Conservation (phyloP, 2,113 vertebrate species). For the Chloropsis cyanopogon region DNA sequence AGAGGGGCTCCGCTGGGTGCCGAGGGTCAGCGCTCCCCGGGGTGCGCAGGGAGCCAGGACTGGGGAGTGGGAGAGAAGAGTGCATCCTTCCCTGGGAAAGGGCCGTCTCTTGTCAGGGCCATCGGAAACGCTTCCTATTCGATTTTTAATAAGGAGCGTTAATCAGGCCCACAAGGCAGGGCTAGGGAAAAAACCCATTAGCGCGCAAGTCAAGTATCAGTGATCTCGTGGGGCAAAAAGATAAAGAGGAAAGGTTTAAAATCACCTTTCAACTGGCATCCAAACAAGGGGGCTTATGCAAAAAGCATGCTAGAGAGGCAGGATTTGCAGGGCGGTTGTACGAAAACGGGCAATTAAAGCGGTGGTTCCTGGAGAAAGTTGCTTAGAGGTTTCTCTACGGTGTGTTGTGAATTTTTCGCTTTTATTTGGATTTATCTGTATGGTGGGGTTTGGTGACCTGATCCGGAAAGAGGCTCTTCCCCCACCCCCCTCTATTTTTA, state of each 20-base stretch:
- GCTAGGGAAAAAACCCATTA: not conserved
- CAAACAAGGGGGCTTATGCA: not conserved
- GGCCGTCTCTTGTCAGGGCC: not conserved
- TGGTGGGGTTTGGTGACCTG: not conserved
- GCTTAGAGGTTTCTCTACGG: not conserved
- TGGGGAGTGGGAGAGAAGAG: not conserved
- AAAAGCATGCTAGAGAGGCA: not conserved
- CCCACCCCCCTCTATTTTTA: too few species aligned
- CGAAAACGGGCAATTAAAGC: not conserved
- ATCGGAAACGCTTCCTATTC: not conserved
- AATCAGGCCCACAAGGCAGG: not conserved
- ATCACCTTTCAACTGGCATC: not conserved
- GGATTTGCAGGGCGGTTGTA: not conserved
- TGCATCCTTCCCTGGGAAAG: not conserved
- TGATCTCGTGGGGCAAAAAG: not conserved
- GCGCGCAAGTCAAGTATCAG: not conserved
- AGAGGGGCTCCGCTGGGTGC: not conserved
- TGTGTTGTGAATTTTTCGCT: not conserved
- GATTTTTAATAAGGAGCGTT: not conserved
- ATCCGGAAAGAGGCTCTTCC: not conserved
- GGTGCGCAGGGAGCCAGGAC: not conserved
- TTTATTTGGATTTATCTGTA: not conserved
- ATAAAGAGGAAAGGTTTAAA: not conserved
- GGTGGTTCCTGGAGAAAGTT: conserved; percentile 60
- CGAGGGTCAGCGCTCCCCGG: not conserved